Conservation (phyloP, 2,797 vertebrate species). For the Scyliorhinus canicula region DNA sequence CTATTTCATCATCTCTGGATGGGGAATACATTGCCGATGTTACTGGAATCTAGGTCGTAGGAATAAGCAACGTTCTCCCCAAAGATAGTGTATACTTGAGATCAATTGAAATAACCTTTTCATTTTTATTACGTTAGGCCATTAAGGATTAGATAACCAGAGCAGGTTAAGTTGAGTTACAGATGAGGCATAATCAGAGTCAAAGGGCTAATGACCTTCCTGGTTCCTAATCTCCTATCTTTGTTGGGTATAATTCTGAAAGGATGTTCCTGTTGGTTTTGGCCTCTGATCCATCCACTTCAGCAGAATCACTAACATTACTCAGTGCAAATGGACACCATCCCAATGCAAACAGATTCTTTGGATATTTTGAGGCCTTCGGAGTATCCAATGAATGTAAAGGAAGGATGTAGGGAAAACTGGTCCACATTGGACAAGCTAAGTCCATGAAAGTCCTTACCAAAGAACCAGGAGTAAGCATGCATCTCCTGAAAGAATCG, state of each 20-base stretch:
- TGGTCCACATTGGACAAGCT: neutral
- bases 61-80: neutral
- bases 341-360: neutral
- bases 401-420: neutral
- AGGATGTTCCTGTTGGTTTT: neutral
- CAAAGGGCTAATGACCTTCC: neutral
- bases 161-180: neutral
- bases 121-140: neutral
- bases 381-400: neutral
- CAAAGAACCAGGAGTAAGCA: neutral
- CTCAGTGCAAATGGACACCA: neutral
- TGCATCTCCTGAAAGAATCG: neutral
- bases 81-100: neutral
- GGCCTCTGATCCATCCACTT: neutral
- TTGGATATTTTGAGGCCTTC: neutral
- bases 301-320: neutral
- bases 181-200: neutral
- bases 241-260: neutral
- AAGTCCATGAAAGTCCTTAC: neutral
- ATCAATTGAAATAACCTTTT: neutral
- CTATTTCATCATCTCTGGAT: neutral
- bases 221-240: neutral
- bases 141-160: neutral
- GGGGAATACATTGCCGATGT: neutral
- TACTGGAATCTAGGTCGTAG: neutral